Evolutionary conservation across 2,113 vertebrate genomes (phyloP).

Genomic region (Megaptera novaeangliae): DNA sequence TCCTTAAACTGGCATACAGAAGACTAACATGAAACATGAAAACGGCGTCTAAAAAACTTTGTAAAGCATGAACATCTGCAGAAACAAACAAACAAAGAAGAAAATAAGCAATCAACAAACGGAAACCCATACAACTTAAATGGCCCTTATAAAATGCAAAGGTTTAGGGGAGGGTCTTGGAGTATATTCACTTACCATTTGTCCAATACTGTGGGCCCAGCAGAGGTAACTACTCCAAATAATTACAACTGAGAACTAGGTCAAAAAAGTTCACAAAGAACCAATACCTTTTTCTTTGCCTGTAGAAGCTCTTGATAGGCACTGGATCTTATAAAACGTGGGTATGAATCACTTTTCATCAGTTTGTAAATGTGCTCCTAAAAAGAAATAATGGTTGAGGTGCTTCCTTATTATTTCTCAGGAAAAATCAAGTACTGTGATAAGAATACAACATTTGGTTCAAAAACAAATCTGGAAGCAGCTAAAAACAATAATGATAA

Average conservation of each 20-base stretch:
- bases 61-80: constrained; percentile 12
- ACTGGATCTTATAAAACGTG: constrained; percentile 99
- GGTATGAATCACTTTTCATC: constrained; percentile 99
- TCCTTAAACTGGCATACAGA: not conserved
- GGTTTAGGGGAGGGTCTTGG: not conserved
- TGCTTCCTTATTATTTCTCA: not conserved
- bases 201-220: constrained; percentile 73
- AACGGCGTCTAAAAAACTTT: not conserved
- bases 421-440: not conserved
- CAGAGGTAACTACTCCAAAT: constrained; percentile 69
- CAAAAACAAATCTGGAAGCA: not conserved
- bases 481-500: not conserved
- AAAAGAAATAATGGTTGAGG: constrained; percentile 59
- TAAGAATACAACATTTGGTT: not conserved
- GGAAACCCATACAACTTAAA: constrained; percentile 26
- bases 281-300: constrained; percentile 97
- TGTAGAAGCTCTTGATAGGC: constrained; percentile 99
- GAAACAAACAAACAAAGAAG: not conserved
- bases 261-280: constrained; percentile 75
- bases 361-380: constrained; percentile 99
- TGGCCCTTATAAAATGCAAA: constrained; percentile 15
- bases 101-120: constrained; percentile 12
- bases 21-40: constrained; percentile 37
- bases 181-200: constrained; percentile 79
- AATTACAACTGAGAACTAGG: constrained; percentile 72